phyloP scores from a whole-genome alignment of 2,888 invertebrate species.

The Rhyacophila evoluta region DNA sequence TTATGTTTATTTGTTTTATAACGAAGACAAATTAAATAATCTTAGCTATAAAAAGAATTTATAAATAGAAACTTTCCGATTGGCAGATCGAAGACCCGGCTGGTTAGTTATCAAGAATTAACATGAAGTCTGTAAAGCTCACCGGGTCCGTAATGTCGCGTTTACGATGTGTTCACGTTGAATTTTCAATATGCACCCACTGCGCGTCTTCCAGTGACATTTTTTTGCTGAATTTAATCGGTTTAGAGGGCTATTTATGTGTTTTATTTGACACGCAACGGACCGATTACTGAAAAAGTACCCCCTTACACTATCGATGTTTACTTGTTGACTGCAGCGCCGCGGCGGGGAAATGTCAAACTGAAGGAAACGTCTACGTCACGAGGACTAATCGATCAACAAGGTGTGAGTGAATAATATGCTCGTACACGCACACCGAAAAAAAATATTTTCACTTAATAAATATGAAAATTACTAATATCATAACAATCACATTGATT shows the following conservation, averaged over 20 bases:
- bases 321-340: constrained; percentile 35
- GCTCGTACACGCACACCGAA: too few relatives aligned
- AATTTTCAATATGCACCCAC: not conserved
- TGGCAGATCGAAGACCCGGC: not conserved
- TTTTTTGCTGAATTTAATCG: not conserved
- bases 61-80: too few relatives aligned
- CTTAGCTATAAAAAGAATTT: too few relatives aligned
- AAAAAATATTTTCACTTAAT: too few relatives aligned
- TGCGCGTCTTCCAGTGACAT: not conserved
- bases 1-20: too few relatives aligned
- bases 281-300: not conserved
- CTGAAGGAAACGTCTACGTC: constrained; percentile 26
- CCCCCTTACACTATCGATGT: constrained; percentile 32
- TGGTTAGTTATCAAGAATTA: not conserved
- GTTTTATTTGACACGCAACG: not conserved
- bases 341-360: constrained; percentile 28
- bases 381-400: constrained; percentile 10
- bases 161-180: not conserved
- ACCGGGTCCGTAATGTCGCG: not conserved
- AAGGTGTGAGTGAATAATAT: not conserved
- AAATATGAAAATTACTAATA: too few relatives aligned
- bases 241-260: not conserved
- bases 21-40: too few relatives aligned
- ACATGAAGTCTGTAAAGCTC: not conserved
- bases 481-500: too few relatives aligned